Evolutionary conservation across 2,797 vertebrate genomes (phyloP).

Genomic region (Cynopterus sphinx): DNA sequence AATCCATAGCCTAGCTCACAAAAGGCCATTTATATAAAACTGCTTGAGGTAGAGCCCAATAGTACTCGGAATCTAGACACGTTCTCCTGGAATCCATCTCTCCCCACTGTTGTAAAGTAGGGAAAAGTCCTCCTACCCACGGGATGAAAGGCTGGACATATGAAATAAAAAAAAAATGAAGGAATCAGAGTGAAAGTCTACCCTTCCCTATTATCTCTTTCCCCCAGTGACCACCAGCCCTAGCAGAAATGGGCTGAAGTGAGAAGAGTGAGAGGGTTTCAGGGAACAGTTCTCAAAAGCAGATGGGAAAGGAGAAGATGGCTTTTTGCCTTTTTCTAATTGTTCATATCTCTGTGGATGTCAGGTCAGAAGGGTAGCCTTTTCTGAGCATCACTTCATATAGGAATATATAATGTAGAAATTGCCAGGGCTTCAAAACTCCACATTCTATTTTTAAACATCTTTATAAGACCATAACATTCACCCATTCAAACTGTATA

Average conservation of each 20-base stretch:
- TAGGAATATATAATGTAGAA: neutral
- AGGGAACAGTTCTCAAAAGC: neutral
- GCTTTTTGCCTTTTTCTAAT: too few species aligned
- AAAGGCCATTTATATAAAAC: neutral
- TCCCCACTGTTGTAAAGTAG: neutral
- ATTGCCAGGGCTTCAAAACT: neutral
- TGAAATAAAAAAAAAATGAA: neutral
- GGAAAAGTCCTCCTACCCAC: neutral
- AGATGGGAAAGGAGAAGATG: neutral
- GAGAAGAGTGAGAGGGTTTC: neutral
- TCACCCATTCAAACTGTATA: neutral
- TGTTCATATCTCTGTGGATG: neutral
- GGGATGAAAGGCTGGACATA: neutral
- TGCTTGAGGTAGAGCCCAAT: neutral
- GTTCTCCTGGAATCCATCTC: neutral
- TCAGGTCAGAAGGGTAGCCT: neutral
- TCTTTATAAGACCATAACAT: neutral
- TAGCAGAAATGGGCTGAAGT: neutral
- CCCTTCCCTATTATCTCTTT: neutral
- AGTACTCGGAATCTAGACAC: neutral
- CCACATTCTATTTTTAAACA: neutral
- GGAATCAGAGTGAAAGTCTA: neutral
- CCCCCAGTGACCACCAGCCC: neutral
- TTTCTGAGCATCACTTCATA: neutral
- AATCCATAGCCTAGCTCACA: neutral